Evolutionary conservation across 2,797 vertebrate genomes (phyloP), one percentile per base, ranked within the genome.

Genomic region (Acipenser oxyrinchus): DNA sequence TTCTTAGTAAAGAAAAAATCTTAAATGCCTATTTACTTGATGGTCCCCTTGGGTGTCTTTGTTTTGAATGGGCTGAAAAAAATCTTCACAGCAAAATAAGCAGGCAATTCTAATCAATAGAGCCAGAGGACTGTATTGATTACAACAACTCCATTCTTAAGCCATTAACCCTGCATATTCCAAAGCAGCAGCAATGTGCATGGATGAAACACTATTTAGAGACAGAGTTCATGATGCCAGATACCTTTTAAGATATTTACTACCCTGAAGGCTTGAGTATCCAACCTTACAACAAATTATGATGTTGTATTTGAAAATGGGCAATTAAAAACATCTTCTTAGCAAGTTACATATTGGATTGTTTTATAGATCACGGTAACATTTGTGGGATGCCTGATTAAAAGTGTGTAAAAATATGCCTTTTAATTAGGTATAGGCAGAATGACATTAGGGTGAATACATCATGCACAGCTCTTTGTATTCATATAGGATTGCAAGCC

Each of bases 81-180:
- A 88, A 84, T 81, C 85, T 87, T 84, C 82, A 82, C 83, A 80
- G 84, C 84, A 87, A 89, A 91, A 90, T 89, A 91, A 91, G 86
- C 85, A 87, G 87, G 86, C 87, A 15, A 90, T 89, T 89, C 82
- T 83, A 88, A 90, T 92, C 90, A 89, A 92, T 91, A 90, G 80
- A 87, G 87, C 87, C 85, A 88, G 89, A 89, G 87, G 86, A 90
- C 86, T 86, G 79, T 89, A 90, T 89, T 90, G 88, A 92, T 91
- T 87, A 89, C 83, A 79, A 82, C 83, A 88, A 85, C 87, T 88
- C 84, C 80, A 87, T 90, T 90, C 86, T 87, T 88, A 84, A 87
- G 81, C 85, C 81, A 86, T 91, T 89, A 90, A 89, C 88, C 86
- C 85, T 84, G 79, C 85, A 51, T 51, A n/a, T 67, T 64, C 61